Percentiles rank a stretch among this genome's conserved stretches.
phyloP scores from a whole-genome alignment of 2,888 invertebrate genomes.

The Spodoptera exigua region DNA sequence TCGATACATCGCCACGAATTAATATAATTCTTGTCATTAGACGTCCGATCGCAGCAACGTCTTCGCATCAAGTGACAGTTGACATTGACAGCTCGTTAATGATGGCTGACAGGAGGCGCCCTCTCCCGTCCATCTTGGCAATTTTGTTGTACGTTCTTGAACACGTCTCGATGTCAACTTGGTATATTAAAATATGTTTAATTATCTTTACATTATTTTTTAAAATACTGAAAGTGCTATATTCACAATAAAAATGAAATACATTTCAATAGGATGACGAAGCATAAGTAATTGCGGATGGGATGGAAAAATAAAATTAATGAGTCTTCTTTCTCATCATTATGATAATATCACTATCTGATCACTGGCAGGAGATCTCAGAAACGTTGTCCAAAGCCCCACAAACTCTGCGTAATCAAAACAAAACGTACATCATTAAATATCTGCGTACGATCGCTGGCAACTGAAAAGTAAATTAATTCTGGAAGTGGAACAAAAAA shows the following conservation, averaged over 20 bases:
- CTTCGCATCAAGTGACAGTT: slow-evolving; percentile 61
- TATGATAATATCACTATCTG: slow-evolving; percentile 25
- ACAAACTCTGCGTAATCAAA: slow-evolving; percentile 58
- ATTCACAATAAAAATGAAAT: slow-evolving; percentile 11
- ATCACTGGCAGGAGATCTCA: slow-evolving; percentile 33
- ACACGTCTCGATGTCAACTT: slow-evolving; percentile 60
- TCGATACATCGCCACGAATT: slow-evolving; percentile 57
- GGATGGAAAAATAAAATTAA: background rate
- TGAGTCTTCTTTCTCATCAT: slow-evolving; percentile 4
- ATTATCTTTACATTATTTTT: slow-evolving; percentile 48
- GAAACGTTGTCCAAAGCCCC: slow-evolving; percentile 45
- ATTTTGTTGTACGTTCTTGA: slow-evolving; percentile 59
- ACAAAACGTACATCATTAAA: slow-evolving; percentile 72
- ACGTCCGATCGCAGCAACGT: slow-evolving; percentile 58
- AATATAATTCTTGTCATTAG: slow-evolving; percentile 64
- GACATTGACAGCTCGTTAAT: slow-evolving; percentile 75
- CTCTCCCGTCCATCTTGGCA: slow-evolving; percentile 63
- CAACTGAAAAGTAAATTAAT: slow-evolving; percentile 80
- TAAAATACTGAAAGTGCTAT: slow-evolving; percentile 21
- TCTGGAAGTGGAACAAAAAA: slow-evolving; percentile 81
- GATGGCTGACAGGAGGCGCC: slow-evolving; percentile 70
- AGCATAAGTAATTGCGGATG: too few relatives aligned
- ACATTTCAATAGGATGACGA: too few relatives aligned
- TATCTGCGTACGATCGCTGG: slow-evolving; percentile 81
- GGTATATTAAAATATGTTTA: slow-evolving; percentile 58